These are phyloP conservation scores for Amniataba percoides DNA, from an alignment of 2,797 vertebrate species.

Conservation along the genomic window DNA sequence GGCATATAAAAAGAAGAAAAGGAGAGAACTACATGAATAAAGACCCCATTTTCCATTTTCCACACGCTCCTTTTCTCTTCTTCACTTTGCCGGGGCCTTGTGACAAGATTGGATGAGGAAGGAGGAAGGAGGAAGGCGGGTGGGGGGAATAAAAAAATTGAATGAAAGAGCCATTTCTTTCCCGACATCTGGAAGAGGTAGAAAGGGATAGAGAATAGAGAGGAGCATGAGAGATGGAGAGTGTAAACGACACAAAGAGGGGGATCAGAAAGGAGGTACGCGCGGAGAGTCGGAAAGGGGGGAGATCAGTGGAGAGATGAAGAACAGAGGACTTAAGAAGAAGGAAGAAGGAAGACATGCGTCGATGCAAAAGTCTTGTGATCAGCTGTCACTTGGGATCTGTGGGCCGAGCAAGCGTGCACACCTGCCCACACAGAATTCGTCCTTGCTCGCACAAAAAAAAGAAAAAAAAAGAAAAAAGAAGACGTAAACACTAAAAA, in stretches of 20 bases:
- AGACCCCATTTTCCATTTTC: slow-evolving; percentile 64
- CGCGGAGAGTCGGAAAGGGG: slow-evolving; percentile 30
- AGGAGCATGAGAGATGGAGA: slow-evolving; percentile 44
- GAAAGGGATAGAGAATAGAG: slow-evolving; percentile 47
- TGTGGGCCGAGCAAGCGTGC: slow-evolving; percentile 12
- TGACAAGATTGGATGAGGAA: slow-evolving; percentile 69
- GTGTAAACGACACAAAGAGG: slow-evolving; percentile 63
- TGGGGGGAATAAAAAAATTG: slow-evolving; percentile 28
- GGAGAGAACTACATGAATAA: slow-evolving; percentile 66
- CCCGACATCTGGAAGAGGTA: slow-evolving; percentile 53
- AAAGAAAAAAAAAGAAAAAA: background rate
- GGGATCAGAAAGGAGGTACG: slow-evolving; percentile 63
- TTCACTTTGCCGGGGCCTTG: slow-evolving; percentile 50
- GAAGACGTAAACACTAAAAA: background rate
- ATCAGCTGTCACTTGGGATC: slow-evolving; percentile 66
- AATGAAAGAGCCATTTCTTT: slow-evolving; percentile 49
- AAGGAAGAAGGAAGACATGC: slow-evolving; percentile 52
- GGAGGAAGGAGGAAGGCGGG: background rate
- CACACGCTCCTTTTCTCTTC: slow-evolving; percentile 43
- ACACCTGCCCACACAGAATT: slow-evolving; percentile 21
- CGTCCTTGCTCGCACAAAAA: background rate
- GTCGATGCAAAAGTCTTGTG: slow-evolving; percentile 45
- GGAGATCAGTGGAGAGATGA: slow-evolving; percentile 59
- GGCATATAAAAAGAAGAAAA: slow-evolving; percentile 55
- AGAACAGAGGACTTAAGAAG: slow-evolving; percentile 49